Conservation (phyloP, 1,140 invertebrate species). For the Drosophila malerkotliana region DNA sequence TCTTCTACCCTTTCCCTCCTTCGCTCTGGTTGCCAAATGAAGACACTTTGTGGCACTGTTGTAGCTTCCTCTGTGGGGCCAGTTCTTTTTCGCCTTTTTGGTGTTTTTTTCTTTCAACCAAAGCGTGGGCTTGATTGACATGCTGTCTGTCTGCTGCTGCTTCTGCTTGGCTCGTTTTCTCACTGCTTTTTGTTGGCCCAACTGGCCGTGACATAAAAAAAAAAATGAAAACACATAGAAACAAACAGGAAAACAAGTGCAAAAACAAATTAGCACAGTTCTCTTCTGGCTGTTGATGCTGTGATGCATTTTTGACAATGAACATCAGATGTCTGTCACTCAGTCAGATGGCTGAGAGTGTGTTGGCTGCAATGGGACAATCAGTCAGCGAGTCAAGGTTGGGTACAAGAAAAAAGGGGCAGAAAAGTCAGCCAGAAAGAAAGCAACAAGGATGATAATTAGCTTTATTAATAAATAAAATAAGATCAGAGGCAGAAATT, state of each 20-base stretch:
- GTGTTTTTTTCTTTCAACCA: conserved; percentile 39
- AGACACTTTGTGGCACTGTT: conserved; percentile 70
- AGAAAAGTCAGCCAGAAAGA: not conserved
- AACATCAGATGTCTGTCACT: conserved; percentile 66
- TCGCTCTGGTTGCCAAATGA: conserved; percentile 58
- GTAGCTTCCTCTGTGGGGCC: conserved; percentile 26
- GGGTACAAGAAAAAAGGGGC: not conserved
- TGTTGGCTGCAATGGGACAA: conserved; percentile 35
- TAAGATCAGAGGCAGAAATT: not conserved
- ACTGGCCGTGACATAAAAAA: conserved; percentile 69
- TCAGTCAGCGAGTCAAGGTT: conserved; percentile 50
- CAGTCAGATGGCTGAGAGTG: conserved; percentile 20
- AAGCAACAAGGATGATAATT: not conserved
- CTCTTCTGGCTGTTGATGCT: conserved; percentile 18
- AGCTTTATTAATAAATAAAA: not conserved
- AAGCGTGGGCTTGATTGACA: conserved; percentile 76
- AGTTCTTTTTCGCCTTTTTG: conserved; percentile 24
- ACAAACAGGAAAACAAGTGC: conserved; percentile 47
- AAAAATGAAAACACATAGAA: conserved; percentile 23
- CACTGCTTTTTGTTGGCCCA: conserved; percentile 54
- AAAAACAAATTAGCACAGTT: conserved; percentile 73
- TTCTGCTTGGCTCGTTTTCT: conserved; percentile 11
- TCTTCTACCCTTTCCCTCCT: conserved; percentile 16
- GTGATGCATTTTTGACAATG: conserved; percentile 78
- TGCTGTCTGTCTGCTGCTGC: conserved; percentile 58